A percentile compares a stretch with the other conserved stretches of the same genome.
Conservation (phyloP, 2,888 invertebrate genomes). For the Poecilus cupreus region DNA sequence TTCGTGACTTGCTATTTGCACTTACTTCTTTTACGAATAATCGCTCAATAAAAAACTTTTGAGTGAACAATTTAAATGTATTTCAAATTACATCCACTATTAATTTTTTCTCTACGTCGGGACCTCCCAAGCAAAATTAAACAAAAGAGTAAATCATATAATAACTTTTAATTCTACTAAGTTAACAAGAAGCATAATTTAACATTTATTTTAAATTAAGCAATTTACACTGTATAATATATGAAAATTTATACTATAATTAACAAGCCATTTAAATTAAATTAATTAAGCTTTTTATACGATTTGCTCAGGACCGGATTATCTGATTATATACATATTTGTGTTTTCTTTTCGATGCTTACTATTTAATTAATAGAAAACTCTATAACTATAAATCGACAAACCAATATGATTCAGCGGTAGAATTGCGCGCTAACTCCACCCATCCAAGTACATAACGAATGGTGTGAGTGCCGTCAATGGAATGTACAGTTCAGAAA, state of each 20-base stretch:
- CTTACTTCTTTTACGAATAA: background rate
- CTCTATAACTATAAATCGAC: too few relatives aligned
- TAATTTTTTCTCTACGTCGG: background rate
- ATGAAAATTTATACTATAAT: constrained; percentile 33
- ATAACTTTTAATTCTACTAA: background rate
- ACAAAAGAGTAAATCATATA: background rate
- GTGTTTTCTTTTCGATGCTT: too few relatives aligned
- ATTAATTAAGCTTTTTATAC: constrained; percentile 15
- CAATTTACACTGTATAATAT: constrained; percentile 37
- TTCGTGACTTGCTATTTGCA: constrained; percentile 24
- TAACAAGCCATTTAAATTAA: constrained; percentile 34
- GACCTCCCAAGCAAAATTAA: constrained; percentile 25
- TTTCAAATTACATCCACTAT: constrained; percentile 1
- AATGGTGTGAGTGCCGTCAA: too few relatives aligned
- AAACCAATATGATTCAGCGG: too few relatives aligned
- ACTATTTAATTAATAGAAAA: too few relatives aligned
- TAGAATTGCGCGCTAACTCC: too few relatives aligned
- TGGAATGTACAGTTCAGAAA: too few relatives aligned
- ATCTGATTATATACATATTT: too few relatives aligned
- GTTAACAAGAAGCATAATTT: constrained; percentile 23
- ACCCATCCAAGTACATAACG: too few relatives aligned
- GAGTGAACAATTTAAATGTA: background rate
- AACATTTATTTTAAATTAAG: constrained; percentile 26
- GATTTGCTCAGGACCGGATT: too few relatives aligned
- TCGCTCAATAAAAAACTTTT: background rate